Evolutionary conservation across 1,140 invertebrate genomes (phyloP), one percentile per base, ranked within the genome.

Genomic region (Mycetomoellerius zeteki): DNA sequence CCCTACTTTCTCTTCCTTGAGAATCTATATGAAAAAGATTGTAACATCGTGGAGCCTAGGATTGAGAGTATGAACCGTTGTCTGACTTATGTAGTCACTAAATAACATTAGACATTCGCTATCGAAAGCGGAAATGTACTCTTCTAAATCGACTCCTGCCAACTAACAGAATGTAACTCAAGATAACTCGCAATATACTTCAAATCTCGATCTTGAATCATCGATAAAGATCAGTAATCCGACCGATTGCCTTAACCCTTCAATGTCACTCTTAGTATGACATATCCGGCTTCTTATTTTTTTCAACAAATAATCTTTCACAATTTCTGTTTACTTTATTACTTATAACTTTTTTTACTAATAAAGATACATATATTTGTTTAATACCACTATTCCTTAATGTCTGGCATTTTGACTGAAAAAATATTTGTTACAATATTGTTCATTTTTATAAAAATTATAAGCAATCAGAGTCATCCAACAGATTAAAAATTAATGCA

Each of bases 61-160:
- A 37, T 19, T 54, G 76, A 54, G 16, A 67, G 62, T 73, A 56
- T 85, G 78, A 72, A 90, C 6, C 24, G 16, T 47, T 78, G 86
- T 80, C 87, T 86, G 58, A 71, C 75, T 67, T 58, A 78, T 84
- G 62, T n/a, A 60, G 30, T 60, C 58, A 43, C 58, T 69, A 88
- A 75, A 71, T 71, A 27, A 43, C 24, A 21, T 69, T 69, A n/a
- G 16, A 78, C n/a, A 10, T 65, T 21, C 5, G 21, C 30, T 71
- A 27, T 6, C 10, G 8, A 37, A 71, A 33, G 16, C n/a, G 21
- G 30, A 81, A 71, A 3, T 27, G 3, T 54, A 62, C 5, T 5
- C 12, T 60, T 58, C 14, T 64, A 47, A 47, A 77, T 24, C 37
- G n/a, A 58, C 30, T 33, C 50, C 12, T 21, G 19, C 19, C 37